A percentile compares a stretch with the other conserved stretches of the same genome.
These are phyloP conservation scores for Sylvia atricapilla DNA, from an alignment of 2,113 vertebrate genomes.

Conservation along the genomic window DNA sequence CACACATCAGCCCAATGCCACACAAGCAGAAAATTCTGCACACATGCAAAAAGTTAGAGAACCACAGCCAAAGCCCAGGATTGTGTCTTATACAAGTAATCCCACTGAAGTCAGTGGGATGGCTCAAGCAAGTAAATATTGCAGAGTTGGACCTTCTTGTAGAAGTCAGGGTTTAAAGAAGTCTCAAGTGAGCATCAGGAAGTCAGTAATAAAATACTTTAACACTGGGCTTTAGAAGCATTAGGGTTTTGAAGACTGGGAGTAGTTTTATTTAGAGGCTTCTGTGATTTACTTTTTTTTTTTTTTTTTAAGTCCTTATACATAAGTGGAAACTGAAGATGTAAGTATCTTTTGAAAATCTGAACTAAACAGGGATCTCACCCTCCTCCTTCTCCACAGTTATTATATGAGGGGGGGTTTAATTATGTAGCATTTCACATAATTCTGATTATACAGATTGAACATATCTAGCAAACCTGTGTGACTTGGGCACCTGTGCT, in stretches of 20 bases:
- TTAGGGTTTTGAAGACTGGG: background rate
- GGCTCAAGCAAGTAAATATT: slow-evolving; percentile 31
- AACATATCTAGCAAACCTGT: background rate
- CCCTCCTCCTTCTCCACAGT: background rate
- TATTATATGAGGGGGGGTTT: background rate
- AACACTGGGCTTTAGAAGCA: slow-evolving; percentile 50
- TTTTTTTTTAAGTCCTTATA: background rate
- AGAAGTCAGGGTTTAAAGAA: background rate
- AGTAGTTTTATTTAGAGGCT: background rate
- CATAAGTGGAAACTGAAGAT: background rate
- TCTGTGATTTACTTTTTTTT: background rate
- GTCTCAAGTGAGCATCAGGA: slow-evolving; percentile 29
- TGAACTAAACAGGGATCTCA: background rate
- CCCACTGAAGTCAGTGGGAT: slow-evolving; percentile 57
- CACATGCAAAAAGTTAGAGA: slow-evolving; percentile 53
- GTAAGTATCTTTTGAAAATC: background rate
- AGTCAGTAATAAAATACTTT: slow-evolving; percentile 46
- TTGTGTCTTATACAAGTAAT: slow-evolving; percentile 53
- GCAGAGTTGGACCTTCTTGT: slow-evolving; percentile 2
- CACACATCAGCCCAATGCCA: slow-evolving; percentile 52
- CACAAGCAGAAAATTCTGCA: slow-evolving; percentile 66
- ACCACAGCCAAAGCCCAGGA: slow-evolving; percentile 29
- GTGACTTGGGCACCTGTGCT: background rate
- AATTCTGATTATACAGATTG: background rate
- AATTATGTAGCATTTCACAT: background rate